These are phyloP conservation scores for Centropyge bicolor DNA, from an alignment of 2,797 vertebrate species.

Conservation along the genomic window DNA sequence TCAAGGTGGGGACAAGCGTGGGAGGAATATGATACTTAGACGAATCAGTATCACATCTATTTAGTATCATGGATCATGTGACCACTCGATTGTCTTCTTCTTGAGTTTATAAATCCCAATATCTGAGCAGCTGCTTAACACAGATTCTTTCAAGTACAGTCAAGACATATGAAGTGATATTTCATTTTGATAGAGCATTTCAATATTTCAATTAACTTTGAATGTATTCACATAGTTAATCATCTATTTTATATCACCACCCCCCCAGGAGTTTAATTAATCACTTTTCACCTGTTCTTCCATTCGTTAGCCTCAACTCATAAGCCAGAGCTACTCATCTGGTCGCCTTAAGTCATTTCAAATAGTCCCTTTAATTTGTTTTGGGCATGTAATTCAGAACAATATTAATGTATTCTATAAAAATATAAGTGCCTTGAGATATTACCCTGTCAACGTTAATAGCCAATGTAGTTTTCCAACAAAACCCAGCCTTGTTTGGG, in stretches of 20 bases:
- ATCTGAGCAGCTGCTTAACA: slow-evolving; percentile 1
- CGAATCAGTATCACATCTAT: neutral
- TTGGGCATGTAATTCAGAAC: slow-evolving; percentile 46
- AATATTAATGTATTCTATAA: slow-evolving; percentile 19
- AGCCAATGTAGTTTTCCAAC: neutral
- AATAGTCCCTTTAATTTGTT: slow-evolving; percentile 35
- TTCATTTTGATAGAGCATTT: slow-evolving; percentile 38
- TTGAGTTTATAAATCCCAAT: slow-evolving; percentile 2
- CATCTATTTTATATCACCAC: slow-evolving; percentile 43
- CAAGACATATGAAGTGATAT: slow-evolving; percentile 26
- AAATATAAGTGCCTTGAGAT: slow-evolving; percentile 34
- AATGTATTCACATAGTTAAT: slow-evolving; percentile 51
- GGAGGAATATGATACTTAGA: slow-evolving; percentile 22
- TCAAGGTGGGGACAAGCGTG: slow-evolving; percentile 18
- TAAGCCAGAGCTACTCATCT: slow-evolving; percentile 20
- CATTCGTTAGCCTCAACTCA: slow-evolving; percentile 46
- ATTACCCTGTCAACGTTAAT: slow-evolving; percentile 12
- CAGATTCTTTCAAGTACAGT: neutral
- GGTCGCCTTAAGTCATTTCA: slow-evolving; percentile 42
- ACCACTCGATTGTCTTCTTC: too few species aligned
- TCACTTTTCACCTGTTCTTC: slow-evolving; percentile 45
- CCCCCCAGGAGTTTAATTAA: slow-evolving; percentile 47
- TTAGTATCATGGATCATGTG: neutral
- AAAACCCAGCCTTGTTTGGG: neutral
- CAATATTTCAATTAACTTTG: slow-evolving; percentile 58